Base-by-base conservation (phyloP, 1,140 invertebrate genomes). In the Heliconius hermathena region DNA sequence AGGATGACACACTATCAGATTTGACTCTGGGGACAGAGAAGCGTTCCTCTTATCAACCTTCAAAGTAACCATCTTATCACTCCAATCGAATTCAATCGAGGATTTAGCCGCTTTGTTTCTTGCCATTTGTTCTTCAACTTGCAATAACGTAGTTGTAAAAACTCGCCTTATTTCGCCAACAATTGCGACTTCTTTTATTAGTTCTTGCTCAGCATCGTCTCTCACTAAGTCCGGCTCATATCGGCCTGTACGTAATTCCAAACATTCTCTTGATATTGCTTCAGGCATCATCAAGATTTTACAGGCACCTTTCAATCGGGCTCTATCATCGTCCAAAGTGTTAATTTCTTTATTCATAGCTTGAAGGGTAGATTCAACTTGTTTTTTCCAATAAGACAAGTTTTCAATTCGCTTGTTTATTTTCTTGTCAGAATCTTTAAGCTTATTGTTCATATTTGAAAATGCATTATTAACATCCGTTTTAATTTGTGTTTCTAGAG, bases 11-110 rank as follows among this genome's bases (percentile, higher is more conserved):
- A 97, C 85, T 38, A 97, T 94, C 2, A 95, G 94, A n/a, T 93
- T 95, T 1, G 97, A 97, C 29, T 95, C 91, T 73, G 96, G 96
- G 4, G 95, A 95, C 18, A 97, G 83, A 1, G 94, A 93, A 16
- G 96, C 83, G 85, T 96, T 97, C 3, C 93, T 84, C 2, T 95
- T 94, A 78, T 98, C 98, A 20, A 97, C 96, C 84, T 97, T 96
- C 85, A 97, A 96, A 11, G 97, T 95, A 82, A 97, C 95, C 84
- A 96, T 96, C 95, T 98, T 99, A 89, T 98, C 97, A 82, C 97
- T 98, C 97, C 98, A 98, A 89, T 98, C 98, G 79, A 96, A 96
- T 93, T 98, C 98, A 36, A 98, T 92, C 16, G 96, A 95, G 41
- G 96, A 93, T 88, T 98, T 98, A 0, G 97, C 96, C n/a, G 97